phyloP scores from a whole-genome alignment of 2,888 invertebrate genomes.

The Eupsilia transversa region DNA sequence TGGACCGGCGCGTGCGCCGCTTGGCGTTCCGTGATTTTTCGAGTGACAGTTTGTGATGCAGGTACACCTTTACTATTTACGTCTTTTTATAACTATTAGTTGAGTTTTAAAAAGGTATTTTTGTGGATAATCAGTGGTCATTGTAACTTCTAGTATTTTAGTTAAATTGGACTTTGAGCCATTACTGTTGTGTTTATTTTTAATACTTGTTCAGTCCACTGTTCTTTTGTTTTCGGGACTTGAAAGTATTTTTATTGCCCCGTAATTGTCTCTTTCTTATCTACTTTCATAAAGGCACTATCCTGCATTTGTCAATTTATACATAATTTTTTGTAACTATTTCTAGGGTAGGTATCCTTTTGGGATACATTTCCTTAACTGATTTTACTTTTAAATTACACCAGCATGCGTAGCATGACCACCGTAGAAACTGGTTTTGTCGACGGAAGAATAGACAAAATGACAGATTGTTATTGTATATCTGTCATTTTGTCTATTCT shows the following conservation, averaged over 20 bases:
- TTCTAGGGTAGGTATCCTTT: not conserved
- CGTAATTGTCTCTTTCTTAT: not conserved
- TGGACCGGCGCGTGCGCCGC: constrained; percentile 71
- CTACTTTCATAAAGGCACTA: not conserved
- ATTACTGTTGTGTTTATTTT: constrained; percentile 56
- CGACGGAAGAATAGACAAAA: too few species aligned
- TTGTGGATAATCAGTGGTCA: not conserved
- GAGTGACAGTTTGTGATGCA: constrained; percentile 66
- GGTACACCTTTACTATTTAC: constrained; percentile 47
- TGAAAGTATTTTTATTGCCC: not conserved
- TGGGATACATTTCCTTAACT: not conserved
- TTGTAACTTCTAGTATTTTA: not conserved
- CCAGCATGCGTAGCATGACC: too few species aligned
- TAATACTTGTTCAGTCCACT: constrained; percentile 40
- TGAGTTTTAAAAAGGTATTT: not conserved
- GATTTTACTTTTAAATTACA: not conserved
- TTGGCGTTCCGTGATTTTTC: constrained; percentile 58
- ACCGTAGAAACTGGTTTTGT: too few species aligned
- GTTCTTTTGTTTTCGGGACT: constrained; percentile 26
- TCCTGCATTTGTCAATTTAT: not conserved
- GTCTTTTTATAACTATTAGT: constrained; percentile 9
- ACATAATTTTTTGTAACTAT: not conserved
- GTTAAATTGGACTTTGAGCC: constrained; percentile 7
- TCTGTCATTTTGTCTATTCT: too few species aligned
- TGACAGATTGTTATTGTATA: too few species aligned